Conservation (phyloP, 2,797 vertebrate genomes). For the Aselliscus stoliczkanus region DNA sequence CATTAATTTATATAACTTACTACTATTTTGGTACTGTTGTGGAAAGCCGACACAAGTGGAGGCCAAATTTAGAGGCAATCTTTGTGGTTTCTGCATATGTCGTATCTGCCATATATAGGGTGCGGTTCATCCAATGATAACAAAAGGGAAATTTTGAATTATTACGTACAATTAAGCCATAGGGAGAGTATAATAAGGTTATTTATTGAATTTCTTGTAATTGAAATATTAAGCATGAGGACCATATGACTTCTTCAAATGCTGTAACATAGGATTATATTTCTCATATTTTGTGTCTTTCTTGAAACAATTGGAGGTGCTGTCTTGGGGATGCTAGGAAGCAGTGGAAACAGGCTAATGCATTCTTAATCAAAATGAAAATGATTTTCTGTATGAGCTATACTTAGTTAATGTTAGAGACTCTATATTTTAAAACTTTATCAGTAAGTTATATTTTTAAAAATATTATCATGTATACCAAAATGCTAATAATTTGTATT, state of each 20-base stretch:
- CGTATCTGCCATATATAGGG: constrained; percentile 26
- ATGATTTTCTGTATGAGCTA: neutral
- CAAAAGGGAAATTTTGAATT: constrained; percentile 61
- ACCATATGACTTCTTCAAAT: constrained; percentile 52
- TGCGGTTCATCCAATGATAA: constrained; percentile 60
- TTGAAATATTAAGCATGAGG: constrained; percentile 46
- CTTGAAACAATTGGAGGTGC: constrained; percentile 50
- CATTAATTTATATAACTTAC: neutral
- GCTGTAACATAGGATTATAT: neutral
- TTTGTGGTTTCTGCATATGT: constrained; percentile 57
- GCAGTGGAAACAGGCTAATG: constrained; percentile 45
- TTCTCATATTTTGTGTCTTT: constrained; percentile 67
- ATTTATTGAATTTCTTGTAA: constrained; percentile 19
- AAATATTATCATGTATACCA: neutral
- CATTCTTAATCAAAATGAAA: constrained; percentile 68
- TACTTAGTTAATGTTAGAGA: constrained; percentile 46
- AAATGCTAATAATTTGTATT: constrained; percentile 50
- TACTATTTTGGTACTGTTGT: neutral
- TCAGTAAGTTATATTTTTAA: neutral
- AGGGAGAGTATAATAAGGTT: neutral
- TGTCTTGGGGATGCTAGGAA: constrained; percentile 67
- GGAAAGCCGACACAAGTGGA: neutral
- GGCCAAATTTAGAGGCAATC: constrained; percentile 47
- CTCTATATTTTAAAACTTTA: neutral
- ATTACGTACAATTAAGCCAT: neutral